Evolutionary conservation across 1,140 invertebrate species (phyloP).

Genomic region (Megalonaias nervosa): DNA sequence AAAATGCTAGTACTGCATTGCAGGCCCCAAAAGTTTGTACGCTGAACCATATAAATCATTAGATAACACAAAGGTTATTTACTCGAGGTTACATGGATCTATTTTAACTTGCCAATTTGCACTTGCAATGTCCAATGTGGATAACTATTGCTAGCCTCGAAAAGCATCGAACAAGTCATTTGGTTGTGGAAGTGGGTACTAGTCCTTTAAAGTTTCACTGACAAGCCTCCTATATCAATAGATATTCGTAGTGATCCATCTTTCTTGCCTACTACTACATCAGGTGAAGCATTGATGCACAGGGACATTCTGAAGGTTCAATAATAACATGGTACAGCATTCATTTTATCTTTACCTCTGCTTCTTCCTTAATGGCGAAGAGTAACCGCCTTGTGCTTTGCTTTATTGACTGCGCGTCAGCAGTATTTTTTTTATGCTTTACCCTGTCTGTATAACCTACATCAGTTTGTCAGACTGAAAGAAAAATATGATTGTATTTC

Average conservation of each 20-base stretch:
- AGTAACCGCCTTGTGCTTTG: slow-evolving; percentile 28
- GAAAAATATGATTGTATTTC: too few relatives aligned
- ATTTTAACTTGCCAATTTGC: slow-evolving; percentile 4
- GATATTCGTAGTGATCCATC: background rate
- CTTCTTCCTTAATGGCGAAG: slow-evolving; percentile 27
- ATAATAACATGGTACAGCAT: slow-evolving; percentile 18
- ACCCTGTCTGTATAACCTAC: background rate
- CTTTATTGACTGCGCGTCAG: slow-evolving; percentile 21
- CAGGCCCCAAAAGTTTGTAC: background rate
- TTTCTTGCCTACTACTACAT: slow-evolving; percentile 20
- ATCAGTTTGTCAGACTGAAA: too few relatives aligned
- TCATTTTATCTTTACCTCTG: slow-evolving; percentile 21
- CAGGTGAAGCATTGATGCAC: slow-evolving; percentile 1
- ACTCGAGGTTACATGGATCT: background rate
- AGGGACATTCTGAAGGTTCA: slow-evolving; percentile 8
- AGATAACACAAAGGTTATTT: background rate
- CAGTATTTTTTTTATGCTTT: slow-evolving; percentile 26
- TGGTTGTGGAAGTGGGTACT: background rate
- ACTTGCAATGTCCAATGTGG: background rate
- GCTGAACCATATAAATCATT: background rate
- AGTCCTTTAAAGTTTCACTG: background rate
- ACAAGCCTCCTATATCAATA: background rate
- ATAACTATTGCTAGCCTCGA: background rate
- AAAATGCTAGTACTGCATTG: slow-evolving; percentile 1
- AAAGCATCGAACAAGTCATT: background rate